A percentile compares a stretch with the other conserved stretches of the same genome.
Conservation (phyloP, 2,888 invertebrate genomes). For the Pammene aurita region DNA sequence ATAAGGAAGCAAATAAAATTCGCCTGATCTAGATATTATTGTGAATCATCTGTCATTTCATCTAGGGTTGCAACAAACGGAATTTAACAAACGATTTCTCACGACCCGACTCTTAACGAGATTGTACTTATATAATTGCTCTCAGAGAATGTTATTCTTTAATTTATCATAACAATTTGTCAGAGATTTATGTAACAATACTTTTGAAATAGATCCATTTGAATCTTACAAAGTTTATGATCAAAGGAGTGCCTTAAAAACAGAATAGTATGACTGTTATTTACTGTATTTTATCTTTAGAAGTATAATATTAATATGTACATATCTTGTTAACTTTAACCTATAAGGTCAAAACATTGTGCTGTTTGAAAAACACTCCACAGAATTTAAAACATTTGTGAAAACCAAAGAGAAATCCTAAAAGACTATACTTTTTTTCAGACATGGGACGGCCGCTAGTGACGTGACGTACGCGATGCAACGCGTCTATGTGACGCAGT, state of each 20-base stretch:
- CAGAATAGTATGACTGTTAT: no score
- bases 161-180: slow-evolving; percentile 37
- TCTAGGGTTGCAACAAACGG: slow-evolving; percentile 32
- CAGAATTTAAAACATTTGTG: not conserved
- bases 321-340: no score
- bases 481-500: slow-evolving; percentile 65
- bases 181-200: slow-evolving; percentile 15
- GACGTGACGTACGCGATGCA: slow-evolving; percentile 66
- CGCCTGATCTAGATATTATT: slow-evolving; percentile 22
- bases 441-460: slow-evolving; percentile 61
- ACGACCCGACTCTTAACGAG: slow-evolving; percentile 23
- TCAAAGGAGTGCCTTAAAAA: no score
- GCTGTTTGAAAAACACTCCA: not conserved
- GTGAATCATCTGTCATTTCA: slow-evolving; percentile 25
- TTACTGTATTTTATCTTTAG: no score
- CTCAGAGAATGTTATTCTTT: slow-evolving; percentile 34
- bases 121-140: slow-evolving; percentile 31
- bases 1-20: slow-evolving; percentile 12
- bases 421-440: slow-evolving; percentile 54
- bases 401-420: slow-evolving; percentile 28
- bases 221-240: not conserved
- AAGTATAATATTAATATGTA: no score
- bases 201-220: slow-evolving; percentile 20
- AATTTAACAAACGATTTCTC: slow-evolving; percentile 34
- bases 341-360: not conserved